Evolutionary conservation across 2,888 invertebrate species (phyloP).

Genomic region (Tetrapedia diversipes): DNA sequence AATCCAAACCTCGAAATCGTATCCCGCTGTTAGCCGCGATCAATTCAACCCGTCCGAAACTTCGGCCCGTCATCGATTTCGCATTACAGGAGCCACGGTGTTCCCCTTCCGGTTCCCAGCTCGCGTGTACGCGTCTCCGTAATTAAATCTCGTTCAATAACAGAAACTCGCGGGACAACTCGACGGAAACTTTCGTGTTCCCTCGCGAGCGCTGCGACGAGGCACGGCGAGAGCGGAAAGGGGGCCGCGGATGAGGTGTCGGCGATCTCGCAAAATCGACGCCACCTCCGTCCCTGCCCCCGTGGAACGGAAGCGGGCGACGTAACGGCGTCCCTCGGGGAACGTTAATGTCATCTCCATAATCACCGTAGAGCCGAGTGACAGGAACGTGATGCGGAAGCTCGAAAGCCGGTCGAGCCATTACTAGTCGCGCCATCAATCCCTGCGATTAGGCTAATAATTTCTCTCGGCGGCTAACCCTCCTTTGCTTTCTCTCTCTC

Average conservation of each 20-base stretch:
- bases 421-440: slow-evolving; percentile 67
- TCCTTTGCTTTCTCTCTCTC: too few relatives aligned
- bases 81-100: slow-evolving; percentile 20
- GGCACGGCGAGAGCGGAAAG: too few relatives aligned
- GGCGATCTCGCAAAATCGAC: slow-evolving; percentile 35
- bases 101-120: slow-evolving; percentile 7
- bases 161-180: slow-evolving; percentile 27
- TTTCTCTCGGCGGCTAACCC: slow-evolving; percentile 51
- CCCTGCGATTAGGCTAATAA: slow-evolving; percentile 70
- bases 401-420: slow-evolving; percentile 58
- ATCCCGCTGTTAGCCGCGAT: background rate
- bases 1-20: background rate
- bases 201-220: slow-evolving; percentile 2
- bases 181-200: slow-evolving; percentile 30
- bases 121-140: slow-evolving; percentile 16
- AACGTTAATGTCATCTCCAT: slow-evolving; percentile 67
- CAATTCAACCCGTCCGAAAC: slow-evolving; percentile 3
- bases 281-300: background rate
- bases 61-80: slow-evolving; percentile 32
- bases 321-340: slow-evolving; percentile 41
- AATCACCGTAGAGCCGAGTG: slow-evolving; percentile 61
- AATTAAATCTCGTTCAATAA: slow-evolving; percentile 53
- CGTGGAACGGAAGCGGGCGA: slow-evolving; percentile 40
- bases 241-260: background rate
- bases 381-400: slow-evolving; percentile 66